These are phyloP conservation scores for Hypomesus transpacificus DNA, from an alignment of 2,113 vertebrate species.

Conservation along the genomic window DNA sequence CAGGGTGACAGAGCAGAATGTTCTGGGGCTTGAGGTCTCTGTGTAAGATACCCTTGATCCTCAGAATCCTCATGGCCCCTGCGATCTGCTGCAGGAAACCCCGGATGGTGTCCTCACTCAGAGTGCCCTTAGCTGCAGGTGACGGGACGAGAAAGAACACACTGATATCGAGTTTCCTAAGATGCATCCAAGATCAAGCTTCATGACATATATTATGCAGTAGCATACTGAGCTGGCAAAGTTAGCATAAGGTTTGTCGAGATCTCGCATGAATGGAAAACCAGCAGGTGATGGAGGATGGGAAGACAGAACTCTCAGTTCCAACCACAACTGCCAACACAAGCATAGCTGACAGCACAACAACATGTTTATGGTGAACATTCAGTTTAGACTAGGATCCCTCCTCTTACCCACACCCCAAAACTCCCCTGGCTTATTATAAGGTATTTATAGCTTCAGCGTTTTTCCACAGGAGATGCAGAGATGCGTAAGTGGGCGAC, in stretches of 20 bases:
- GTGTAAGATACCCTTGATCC: conserved; percentile 92
- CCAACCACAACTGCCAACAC: conserved; percentile 9
- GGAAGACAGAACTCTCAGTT: background rate
- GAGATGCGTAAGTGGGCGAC: conserved; percentile 53
- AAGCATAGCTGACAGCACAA: conserved; percentile 17
- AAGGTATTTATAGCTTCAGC: conserved; percentile 53
- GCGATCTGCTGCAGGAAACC: conserved; percentile 93
- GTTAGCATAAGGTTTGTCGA: background rate
- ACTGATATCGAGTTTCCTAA: background rate
- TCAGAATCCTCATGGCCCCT: conserved; percentile 88
- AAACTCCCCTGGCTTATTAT: conserved; percentile 18
- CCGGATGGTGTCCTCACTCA: conserved; percentile 95
- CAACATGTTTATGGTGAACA: conserved; percentile 38
- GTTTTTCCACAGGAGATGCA: conserved; percentile 63
- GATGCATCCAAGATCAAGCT: background rate
- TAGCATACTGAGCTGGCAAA: background rate
- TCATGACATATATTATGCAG: background rate
- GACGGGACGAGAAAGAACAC: background rate
- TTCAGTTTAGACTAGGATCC: conserved; percentile 26
- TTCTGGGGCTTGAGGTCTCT: conserved; percentile 97
- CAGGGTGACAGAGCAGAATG: conserved; percentile 84
- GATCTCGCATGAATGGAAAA: conserved; percentile 1
- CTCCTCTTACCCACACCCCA: background rate
- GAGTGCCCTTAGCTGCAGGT: conserved; percentile 81
- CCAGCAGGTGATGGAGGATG: background rate